A percentile compares a stretch with the other conserved stretches of the same genome.
Evolutionary conservation across 1,140 invertebrate species (phyloP).

Genomic region (Lordiphosa clarofinis): DNA sequence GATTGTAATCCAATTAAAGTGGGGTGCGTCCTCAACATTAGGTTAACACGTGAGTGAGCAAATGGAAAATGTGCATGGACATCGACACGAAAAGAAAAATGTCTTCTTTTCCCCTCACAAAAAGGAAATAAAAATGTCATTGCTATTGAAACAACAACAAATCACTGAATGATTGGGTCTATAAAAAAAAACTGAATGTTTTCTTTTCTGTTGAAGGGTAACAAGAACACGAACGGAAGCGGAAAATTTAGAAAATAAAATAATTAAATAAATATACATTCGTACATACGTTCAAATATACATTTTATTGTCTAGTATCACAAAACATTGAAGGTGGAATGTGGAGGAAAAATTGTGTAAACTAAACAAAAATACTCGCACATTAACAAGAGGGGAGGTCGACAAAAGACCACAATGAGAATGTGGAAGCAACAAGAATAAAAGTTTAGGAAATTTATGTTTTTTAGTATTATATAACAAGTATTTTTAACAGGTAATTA

Average conservation of each 20-base stretch:
- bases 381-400: conserved; percentile 1
- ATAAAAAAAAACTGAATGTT: not conserved
- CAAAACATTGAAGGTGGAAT: conserved; percentile 8
- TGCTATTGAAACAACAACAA: conserved; percentile 23
- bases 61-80: not conserved
- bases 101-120: conserved; percentile 4
- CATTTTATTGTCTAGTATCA: not conserved
- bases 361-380: not conserved
- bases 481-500: too few relatives aligned
- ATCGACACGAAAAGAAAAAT: conserved; percentile 8
- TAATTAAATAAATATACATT: conserved; percentile 1
- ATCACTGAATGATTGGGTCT: conserved; percentile 19
- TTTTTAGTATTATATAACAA: too few relatives aligned
- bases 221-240: conserved; percentile 7
- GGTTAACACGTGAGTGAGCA: conserved; percentile 20
- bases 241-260: conserved; percentile 10
- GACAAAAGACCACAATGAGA: too few relatives aligned
- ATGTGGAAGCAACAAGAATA: too few relatives aligned
- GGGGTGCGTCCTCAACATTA: conserved; percentile 39
- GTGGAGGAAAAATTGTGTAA: conserved; percentile 6
- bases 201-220: not conserved
- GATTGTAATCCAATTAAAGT: conserved; percentile 69
- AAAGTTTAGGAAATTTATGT: too few relatives aligned
- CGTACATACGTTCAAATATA: not conserved
- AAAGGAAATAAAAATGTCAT: conserved; percentile 27